Evolutionary conservation across 2,113 vertebrate genomes (phyloP).

Genomic region (Acrocephalus kingi): DNA sequence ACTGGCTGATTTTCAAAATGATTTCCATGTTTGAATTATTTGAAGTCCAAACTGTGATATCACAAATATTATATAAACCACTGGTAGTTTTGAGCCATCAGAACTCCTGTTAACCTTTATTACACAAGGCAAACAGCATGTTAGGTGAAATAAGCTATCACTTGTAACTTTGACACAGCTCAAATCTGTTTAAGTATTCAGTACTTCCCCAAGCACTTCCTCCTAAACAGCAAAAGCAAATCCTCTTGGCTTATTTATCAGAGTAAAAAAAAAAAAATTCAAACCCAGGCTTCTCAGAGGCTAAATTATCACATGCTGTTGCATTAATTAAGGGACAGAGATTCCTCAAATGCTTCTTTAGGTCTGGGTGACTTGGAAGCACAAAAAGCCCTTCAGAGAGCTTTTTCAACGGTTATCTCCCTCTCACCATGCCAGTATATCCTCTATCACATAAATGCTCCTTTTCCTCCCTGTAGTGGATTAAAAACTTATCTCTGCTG

Average conservation of each 20-base stretch:
- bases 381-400: slow-evolving; percentile 9
- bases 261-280: not conserved
- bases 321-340: slow-evolving; percentile 25
- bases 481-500: slow-evolving; percentile 47
- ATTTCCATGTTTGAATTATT: not conserved
- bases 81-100: not conserved
- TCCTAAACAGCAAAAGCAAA: not conserved
- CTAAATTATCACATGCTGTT: slow-evolving; percentile 21
- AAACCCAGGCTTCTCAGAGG: not conserved
- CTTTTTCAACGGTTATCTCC: slow-evolving; percentile 41
- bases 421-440: slow-evolving; percentile 29
- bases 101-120: not conserved
- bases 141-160: not conserved
- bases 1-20: not conserved
- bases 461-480: slow-evolving; percentile 18
- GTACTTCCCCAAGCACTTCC: not conserved
- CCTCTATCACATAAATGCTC: slow-evolving; percentile 16
- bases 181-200: not conserved
- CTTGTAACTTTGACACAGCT: not conserved
- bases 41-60: not conserved
- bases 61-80: not conserved
- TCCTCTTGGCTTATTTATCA: not conserved
- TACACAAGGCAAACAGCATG: not conserved
- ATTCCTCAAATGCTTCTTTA: slow-evolving; percentile 5
- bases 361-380: not conserved